phyloP scores from a whole-genome alignment of 2,888 invertebrate genomes.

The Keiferia lycopersicella region DNA sequence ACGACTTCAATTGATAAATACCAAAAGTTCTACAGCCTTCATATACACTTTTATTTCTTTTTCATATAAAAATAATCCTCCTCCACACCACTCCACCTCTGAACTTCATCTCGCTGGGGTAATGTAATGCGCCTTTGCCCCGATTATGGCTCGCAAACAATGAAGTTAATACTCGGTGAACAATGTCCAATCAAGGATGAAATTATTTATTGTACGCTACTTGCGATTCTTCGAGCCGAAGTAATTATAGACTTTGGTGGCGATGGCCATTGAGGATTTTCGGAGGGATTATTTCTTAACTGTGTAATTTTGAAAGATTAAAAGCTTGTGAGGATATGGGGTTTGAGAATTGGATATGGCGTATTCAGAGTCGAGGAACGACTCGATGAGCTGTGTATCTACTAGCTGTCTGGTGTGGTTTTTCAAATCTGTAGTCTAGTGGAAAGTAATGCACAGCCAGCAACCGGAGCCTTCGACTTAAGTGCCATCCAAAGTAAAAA shows the following conservation, averaged over 20 bases:
- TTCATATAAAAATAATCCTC: not conserved
- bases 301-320: not conserved
- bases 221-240: not conserved
- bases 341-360: too few species aligned
- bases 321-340: too few species aligned
- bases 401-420: too few species aligned
- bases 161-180: constrained; percentile 72
- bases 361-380: not conserved
- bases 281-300: not conserved
- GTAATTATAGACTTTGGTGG: constrained; percentile 10
- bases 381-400: too few species aligned
- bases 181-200: constrained; percentile 73
- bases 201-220: constrained; percentile 34
- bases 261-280: constrained; percentile 3
- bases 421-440: too few species aligned
- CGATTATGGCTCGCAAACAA: constrained; percentile 75
- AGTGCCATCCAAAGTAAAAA: too few species aligned
- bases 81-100: not conserved
- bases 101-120: constrained; percentile 38
- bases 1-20: too few species aligned
- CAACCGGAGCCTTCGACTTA: too few species aligned
- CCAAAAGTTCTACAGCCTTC: too few species aligned
- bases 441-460: too few species aligned
- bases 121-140: constrained; percentile 68
- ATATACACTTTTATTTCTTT: not conserved